Conservation (phyloP, 2,113 vertebrate genomes). For the Phalacrocorax aristotelis region DNA sequence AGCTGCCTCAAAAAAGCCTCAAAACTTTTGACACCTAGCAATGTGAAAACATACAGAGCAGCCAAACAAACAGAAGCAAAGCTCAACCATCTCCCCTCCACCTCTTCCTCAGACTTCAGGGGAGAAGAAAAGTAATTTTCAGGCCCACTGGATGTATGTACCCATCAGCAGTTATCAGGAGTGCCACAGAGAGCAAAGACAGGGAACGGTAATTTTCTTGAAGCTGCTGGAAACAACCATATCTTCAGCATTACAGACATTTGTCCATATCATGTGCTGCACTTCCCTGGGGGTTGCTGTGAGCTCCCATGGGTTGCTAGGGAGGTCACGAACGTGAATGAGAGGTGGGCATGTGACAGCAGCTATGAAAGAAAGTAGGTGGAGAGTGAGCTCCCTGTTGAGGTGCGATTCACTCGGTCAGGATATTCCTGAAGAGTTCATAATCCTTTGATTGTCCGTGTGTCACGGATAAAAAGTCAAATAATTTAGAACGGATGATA, state of each 20-base stretch:
- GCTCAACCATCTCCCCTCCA: neutral
- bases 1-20: neutral
- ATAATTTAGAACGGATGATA: neutral
- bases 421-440: neutral
- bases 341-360: neutral
- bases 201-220: neutral
- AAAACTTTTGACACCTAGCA: neutral
- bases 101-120: neutral
- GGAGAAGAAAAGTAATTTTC: neutral
- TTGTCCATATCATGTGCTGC: neutral
- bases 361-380: neutral
- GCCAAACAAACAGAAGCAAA: neutral
- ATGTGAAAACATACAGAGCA: neutral
- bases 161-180: neutral
- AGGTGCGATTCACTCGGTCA: neutral
- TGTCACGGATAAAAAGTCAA: neutral
- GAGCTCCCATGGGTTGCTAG: neutral
- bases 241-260: neutral
- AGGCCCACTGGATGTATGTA: neutral
- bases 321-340: neutral
- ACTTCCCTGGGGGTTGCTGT: neutral
- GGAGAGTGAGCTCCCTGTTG: neutral
- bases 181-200: neutral
- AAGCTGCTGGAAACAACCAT: neutral
- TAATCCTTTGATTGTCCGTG: neutral